Percentiles rank a stretch among this genome's conserved stretches.
Conservation (phyloP, 2,888 invertebrate species). For the Pseudococcus jackbeardsleyi region DNA sequence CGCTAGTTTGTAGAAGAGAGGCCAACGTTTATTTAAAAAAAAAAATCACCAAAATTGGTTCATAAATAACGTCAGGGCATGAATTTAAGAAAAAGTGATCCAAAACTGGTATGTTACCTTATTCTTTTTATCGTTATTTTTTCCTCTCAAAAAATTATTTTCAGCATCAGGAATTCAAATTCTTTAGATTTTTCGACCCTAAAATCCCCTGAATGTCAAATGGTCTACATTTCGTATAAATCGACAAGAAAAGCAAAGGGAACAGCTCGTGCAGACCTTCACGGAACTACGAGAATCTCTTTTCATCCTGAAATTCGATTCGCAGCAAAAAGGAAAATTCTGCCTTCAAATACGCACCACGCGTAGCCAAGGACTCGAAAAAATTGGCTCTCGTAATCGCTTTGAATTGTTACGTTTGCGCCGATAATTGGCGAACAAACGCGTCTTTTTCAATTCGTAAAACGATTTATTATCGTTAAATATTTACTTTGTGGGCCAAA, state of each 20-base stretch:
- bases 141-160: too few species aligned
- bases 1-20: too few species aligned
- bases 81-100: too few species aligned
- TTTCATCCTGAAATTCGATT: neutral
- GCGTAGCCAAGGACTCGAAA: neutral
- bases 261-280: neutral
- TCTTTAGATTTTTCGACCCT: too few species aligned
- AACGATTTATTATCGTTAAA: slow-evolving; percentile 5
- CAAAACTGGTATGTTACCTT: too few species aligned
- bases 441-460: neutral
- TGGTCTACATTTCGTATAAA: too few species aligned
- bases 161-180: too few species aligned
- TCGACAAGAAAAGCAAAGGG: neutral
- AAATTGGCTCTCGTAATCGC: neutral
- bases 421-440: neutral
- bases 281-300: neutral
- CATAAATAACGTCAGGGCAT: too few species aligned
- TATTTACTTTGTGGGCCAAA: neutral
- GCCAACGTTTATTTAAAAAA: too few species aligned
- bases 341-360: neutral
- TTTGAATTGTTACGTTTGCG: neutral
- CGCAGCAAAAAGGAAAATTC: neutral
- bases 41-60: too few species aligned
- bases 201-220: too few species aligned
- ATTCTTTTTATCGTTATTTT: too few species aligned